phyloP scores from a whole-genome alignment of 2,888 invertebrate species.

The Drosophila kokeensis region DNA sequence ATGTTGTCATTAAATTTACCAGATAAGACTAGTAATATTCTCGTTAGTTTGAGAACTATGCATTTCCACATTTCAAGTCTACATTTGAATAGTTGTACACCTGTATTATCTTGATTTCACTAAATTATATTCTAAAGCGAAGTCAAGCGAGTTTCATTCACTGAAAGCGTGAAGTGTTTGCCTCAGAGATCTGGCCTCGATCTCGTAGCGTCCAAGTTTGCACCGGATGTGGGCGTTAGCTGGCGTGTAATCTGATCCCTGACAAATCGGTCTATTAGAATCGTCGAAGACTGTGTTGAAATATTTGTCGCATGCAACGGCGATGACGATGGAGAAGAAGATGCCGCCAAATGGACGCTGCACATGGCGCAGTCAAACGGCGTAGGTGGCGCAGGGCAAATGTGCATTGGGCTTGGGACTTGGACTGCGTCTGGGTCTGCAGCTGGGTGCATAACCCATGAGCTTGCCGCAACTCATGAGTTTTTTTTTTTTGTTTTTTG shows the following conservation, averaged over 20 bases:
- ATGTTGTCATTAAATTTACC: not conserved
- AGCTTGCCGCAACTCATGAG: constrained; percentile 33
- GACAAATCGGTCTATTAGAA: constrained; percentile 84
- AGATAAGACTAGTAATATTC: not conserved
- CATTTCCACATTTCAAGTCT: not conserved
- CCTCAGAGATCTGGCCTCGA: constrained; percentile 9
- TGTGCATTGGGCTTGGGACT: constrained; percentile 47
- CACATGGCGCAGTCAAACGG: constrained; percentile 44
- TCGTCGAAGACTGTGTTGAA: constrained; percentile 82
- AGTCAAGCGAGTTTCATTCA: constrained; percentile 45
- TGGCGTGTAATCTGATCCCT: constrained; percentile 83
- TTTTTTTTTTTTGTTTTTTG: not conserved
- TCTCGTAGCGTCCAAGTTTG: constrained; percentile 41
- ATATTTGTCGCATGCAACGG: constrained; percentile 82
- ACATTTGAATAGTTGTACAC: not conserved
- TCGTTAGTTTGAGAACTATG: not conserved
- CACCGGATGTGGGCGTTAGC: constrained; percentile 84
- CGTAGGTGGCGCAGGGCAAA: constrained; percentile 72
- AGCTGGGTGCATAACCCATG: constrained; percentile 49
- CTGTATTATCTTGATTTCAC: constrained; percentile 18
- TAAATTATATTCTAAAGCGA: constrained; percentile 36
- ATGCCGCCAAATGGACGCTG: constrained; percentile 59
- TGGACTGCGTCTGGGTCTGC: constrained; percentile 10
- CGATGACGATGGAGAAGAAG: constrained; percentile 21
- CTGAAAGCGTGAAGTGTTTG: constrained; percentile 18